These are phyloP conservation scores for Drosophila fuyamai DNA, from an alignment of 1,140 invertebrate genomes.

Conservation along the genomic window DNA sequence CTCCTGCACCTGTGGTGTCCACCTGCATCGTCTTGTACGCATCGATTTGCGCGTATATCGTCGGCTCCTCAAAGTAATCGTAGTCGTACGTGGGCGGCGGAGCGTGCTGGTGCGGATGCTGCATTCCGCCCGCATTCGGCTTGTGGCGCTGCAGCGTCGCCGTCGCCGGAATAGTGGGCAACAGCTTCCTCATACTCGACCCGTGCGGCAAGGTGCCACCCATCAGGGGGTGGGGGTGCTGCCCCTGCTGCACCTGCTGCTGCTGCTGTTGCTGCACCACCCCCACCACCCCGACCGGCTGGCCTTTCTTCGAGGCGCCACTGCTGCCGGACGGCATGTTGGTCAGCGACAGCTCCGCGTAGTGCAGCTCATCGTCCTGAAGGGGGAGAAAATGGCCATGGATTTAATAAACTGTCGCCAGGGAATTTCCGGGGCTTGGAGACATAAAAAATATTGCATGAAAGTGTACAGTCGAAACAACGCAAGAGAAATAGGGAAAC, in stretches of 20 bases:
- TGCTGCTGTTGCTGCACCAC: constrained; percentile 62
- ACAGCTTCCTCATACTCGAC: constrained; percentile 76
- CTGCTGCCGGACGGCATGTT: constrained; percentile 72
- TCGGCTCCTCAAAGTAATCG: constrained; percentile 86
- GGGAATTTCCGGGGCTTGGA: not conserved
- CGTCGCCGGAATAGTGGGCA: constrained; percentile 75
- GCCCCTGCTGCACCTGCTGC: constrained; percentile 28
- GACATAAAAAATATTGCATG: not conserved
- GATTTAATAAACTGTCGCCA: constrained; percentile 6
- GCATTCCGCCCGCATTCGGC: constrained; percentile 74
- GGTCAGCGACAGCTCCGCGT: constrained; percentile 88
- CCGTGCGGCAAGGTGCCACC: constrained; percentile 78
- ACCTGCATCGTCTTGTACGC: constrained; percentile 85
- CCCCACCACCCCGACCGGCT: constrained; percentile 27
- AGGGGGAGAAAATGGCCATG: not conserved
- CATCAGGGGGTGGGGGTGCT: constrained; percentile 46
- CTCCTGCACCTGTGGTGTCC: constrained; percentile 56
- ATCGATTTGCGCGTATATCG: constrained; percentile 90
- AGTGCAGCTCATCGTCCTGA: constrained; percentile 88
- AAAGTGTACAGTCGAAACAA: not conserved
- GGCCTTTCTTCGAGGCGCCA: constrained; percentile 57
- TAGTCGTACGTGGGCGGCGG: constrained; percentile 84
- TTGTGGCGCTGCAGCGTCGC: constrained; percentile 78
- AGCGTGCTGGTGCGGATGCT: constrained; percentile 77
- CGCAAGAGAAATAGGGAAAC: not conserved